Percentiles rank a stretch among this genome's conserved stretches.
Evolutionary conservation across 2,888 invertebrate genomes (phyloP).

Genomic region (Saturnia pavonia): DNA sequence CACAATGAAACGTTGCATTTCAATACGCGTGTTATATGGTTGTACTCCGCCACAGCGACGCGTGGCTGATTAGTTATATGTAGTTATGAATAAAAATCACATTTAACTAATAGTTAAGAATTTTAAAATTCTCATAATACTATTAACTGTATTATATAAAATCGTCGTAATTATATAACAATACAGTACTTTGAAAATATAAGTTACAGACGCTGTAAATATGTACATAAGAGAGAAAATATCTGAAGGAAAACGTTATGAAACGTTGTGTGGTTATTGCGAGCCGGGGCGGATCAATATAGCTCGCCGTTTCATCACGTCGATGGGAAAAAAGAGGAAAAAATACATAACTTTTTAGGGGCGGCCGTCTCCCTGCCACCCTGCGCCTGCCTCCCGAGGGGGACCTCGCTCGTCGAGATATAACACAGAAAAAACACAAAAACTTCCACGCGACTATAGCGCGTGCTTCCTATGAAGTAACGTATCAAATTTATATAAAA

Average conservation of each 20-base stretch:
- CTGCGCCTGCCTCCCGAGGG: slow-evolving; percentile 34
- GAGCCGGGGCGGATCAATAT: slow-evolving; percentile 68
- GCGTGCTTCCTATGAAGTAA: slow-evolving; percentile 77
- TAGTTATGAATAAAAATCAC: too few species aligned
- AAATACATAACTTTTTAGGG: slow-evolving; percentile 82
- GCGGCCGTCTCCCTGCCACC: slow-evolving; percentile 58
- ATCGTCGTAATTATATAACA: background rate
- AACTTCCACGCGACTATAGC: slow-evolving; percentile 61
- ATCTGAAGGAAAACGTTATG: slow-evolving; percentile 19
- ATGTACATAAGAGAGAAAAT: background rate
- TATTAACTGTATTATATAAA: too few species aligned
- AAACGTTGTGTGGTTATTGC: slow-evolving; percentile 22
- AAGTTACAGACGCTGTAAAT: background rate
- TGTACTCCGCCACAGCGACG: too few species aligned
- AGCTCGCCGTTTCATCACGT: slow-evolving; percentile 76
- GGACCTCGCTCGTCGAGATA: slow-evolving; percentile 49
- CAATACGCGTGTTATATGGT: too few species aligned
- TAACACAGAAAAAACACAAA: slow-evolving; percentile 59
- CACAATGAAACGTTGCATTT: too few species aligned
- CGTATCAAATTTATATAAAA: slow-evolving; percentile 76
- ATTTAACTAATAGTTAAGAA: too few species aligned
- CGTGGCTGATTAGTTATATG: too few species aligned
- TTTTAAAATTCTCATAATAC: too few species aligned
- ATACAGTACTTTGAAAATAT: background rate
- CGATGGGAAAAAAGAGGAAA: slow-evolving; percentile 79